Conservation (phyloP, 1,140 invertebrate species). For the Phenacoccus solenopsis region DNA sequence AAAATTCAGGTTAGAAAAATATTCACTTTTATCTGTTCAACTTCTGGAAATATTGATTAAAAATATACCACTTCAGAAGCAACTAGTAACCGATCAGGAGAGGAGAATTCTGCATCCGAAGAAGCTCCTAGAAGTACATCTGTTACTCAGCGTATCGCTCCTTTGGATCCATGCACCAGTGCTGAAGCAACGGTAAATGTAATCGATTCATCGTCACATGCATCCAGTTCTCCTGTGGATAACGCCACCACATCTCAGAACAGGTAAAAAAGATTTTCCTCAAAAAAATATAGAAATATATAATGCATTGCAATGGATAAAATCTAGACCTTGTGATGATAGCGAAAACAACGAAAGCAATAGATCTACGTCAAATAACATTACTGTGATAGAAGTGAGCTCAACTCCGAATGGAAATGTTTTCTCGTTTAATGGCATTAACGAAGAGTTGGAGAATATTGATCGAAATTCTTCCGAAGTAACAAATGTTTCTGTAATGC, state of each 20-base stretch:
- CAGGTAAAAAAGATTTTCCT: not conserved
- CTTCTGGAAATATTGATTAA: too few species aligned
- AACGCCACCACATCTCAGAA: not conserved
- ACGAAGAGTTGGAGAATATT: not conserved
- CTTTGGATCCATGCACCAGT: not conserved
- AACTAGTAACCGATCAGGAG: not conserved
- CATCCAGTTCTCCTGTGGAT: not conserved
- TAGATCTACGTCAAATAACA: constrained; percentile 22
- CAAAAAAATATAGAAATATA: not conserved
- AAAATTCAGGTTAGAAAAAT: not conserved
- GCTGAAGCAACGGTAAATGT: not conserved
- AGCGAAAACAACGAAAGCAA: not conserved
- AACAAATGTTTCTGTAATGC: not conserved
- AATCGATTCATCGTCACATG: not conserved
- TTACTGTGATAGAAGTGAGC: constrained; percentile 29
- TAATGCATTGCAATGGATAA: not conserved
- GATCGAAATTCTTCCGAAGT: not conserved
- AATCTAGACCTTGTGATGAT: not conserved
- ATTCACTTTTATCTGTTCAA: too few species aligned
- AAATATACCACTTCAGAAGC: not conserved
- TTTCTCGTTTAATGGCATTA: not conserved
- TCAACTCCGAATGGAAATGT: not conserved
- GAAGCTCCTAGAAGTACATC: constrained; percentile 7
- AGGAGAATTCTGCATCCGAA: constrained; percentile 12
- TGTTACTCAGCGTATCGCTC: not conserved